Conservation (phyloP, 1,140 invertebrate species). For the Eriocheir sinensis region DNA sequence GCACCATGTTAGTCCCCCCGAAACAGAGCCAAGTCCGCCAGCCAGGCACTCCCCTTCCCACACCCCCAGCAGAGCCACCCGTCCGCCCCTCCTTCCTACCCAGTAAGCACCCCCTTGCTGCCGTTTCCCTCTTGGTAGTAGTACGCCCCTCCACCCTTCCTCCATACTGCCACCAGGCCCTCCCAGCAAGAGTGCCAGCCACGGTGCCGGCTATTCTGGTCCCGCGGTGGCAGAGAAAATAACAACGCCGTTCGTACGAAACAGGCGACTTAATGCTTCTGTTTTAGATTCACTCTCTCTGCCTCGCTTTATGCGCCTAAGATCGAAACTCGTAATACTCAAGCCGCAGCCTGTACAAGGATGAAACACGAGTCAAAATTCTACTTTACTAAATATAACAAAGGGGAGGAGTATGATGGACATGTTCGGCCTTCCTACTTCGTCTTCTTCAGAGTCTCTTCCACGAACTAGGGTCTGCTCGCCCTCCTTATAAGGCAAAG, state of each 20-base stretch:
- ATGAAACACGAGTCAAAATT: background rate
- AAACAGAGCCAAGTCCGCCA: background rate
- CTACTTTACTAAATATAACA: background rate
- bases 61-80: background rate
- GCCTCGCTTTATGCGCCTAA: background rate
- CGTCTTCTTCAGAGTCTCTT: slow-evolving; percentile 9
- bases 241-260: background rate
- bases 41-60: background rate
- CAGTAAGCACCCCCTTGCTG: background rate
- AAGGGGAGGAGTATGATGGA: background rate
- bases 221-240: background rate
- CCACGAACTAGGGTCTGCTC: slow-evolving; percentile 11
- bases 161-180: background rate
- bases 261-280: background rate
- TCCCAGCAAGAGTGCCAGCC: background rate
- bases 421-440: background rate
- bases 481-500: background rate
- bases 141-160: background rate
- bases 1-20: slow-evolving; percentile 5
- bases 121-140: no score
- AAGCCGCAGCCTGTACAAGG: background rate
- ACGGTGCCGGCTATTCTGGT: background rate
- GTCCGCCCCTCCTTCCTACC: background rate
- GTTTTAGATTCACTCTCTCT: no score
- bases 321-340: no score